Evolutionary conservation across 2,113 vertebrate genomes (phyloP), one percentile per base, ranked within the genome.

Genomic region (Triplophysa dalaica): DNA sequence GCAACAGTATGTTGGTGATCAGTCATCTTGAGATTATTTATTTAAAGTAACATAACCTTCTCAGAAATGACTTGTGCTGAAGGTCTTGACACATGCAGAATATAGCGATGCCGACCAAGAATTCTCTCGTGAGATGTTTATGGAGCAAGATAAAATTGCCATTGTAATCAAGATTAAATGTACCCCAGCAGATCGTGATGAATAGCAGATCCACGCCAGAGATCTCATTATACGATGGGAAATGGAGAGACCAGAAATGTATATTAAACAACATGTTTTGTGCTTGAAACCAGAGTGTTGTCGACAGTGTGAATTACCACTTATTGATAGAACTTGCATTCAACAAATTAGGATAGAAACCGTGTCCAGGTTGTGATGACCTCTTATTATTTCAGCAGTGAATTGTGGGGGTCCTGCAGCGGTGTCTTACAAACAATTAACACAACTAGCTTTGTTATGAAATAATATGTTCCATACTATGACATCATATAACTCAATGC

Each of bases 101-200:
- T 61, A 75, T 48, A 43, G 52, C 48, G 66, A 21, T 66, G 48
- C 61, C 50, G 45, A 64, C 60, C 78, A 33, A 41, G 61, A 74
- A 68, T 69, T 16, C 43, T 75, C 38, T 75, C 41, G 17, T 48
- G 33, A 52, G 17, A 26, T 81, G 63, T 75, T 81, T 68, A 75
- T 12, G 9, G 22, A 73, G 56, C 13, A 10, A 65, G 69, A 80
- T 80, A 73, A 73, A 73, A 72, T 77, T 70, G 68, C 16, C n/a
- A 41, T 78, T 54, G 8, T 68, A 54, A 63, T 82, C 76, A 68
- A 66, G 52, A 74, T 68, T 67, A 61, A 79, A 70, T 80, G 9
- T 8, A 62, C 58, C 72, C 72, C 58, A 70, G 62, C 26, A 50
- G 43, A 14, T 41, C 29, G 4, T 77, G 77, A 83, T 76, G 29